Percentiles rank a stretch among this genome's conserved stretches.
phyloP scores from a whole-genome alignment of 2,797 vertebrate genomes.

The Lacerta bilineata region DNA sequence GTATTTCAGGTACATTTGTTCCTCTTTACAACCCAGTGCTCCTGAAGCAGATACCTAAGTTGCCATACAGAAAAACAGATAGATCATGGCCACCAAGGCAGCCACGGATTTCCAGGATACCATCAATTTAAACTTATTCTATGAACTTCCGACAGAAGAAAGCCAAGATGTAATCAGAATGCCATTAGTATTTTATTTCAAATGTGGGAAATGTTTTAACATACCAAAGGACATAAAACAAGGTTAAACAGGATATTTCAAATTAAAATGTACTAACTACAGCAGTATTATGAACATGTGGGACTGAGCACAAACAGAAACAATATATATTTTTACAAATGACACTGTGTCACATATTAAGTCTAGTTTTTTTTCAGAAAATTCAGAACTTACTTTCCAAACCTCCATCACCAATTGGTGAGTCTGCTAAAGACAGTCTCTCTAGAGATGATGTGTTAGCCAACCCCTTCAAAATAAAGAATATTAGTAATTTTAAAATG shows the following conservation, averaged over 20 bases:
- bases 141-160: not conserved
- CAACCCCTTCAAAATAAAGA: slow-evolving; percentile 86
- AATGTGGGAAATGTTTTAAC: not conserved
- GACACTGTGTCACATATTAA: not conserved
- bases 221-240: slow-evolving; percentile 7
- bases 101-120: not conserved
- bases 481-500: slow-evolving; percentile 13
- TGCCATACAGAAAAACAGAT: not conserved
- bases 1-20: not conserved
- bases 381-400: slow-evolving; percentile 88
- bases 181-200: not conserved
- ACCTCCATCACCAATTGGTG: slow-evolving; percentile 92
- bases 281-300: not conserved
- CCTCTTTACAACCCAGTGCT: not conserved
- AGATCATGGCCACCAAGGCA: not conserved
- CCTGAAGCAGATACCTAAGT: not conserved
- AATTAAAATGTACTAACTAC: not conserved
- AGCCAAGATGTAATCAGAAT: not conserved
- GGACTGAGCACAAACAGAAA: not conserved
- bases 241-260: not conserved
- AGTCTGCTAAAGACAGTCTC: slow-evolving; percentile 89
- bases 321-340: not conserved
- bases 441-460: slow-evolving; percentile 86
- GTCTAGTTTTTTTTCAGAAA: slow-evolving; percentile 14
- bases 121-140: not conserved